Base-by-base conservation (phyloP, 1,140 invertebrate genomes). In the Drosophila kurseongensis region DNA sequence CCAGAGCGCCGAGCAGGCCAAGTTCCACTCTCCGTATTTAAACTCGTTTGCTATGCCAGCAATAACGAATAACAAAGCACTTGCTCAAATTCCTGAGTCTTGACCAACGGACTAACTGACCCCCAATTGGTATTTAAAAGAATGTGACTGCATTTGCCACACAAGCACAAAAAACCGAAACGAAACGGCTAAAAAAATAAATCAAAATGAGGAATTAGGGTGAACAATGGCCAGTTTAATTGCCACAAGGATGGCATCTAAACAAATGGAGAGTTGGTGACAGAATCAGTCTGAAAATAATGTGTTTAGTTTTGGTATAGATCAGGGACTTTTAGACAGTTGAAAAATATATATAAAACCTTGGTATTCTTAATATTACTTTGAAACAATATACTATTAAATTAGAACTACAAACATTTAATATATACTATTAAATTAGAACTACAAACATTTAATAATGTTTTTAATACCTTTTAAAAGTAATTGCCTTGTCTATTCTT, bases 121-220 rank as follows among this genome's bases (percentile, higher is more conserved):
- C 79, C 80, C 80, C 79, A 82, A 69, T 82, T 75, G 79, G 75
- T 82, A 81, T 81, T 81, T 81, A 68, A 78, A 78, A 58, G 59
- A 82, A 77, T 78, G 66, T 73, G 74, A 78, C 47, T 77, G 66
- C 78, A 62, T 44, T 72, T 52, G 56, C 47, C 41, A 42, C 41
- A 71, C 54, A 29, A 27, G 42, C 50, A 55, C 67, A 57, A 60
- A 32, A 16, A 32, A 18, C 41, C 59, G n/a, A 50, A 52, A 38
- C 50, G 29, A 75, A 75, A 58, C 32, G 41, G 13, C 38, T 50
- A 16, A 59, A 67, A 42, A 71, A 71, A 71, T 71, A 71, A 72
- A 71, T 71, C 65, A 72, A 59, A 44, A 35, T 51, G 66, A 32
- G 16, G 40, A 44, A 44, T 68, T 61, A 14, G 63, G 23, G 10